Evolutionary conservation across 2,797 vertebrate species (phyloP), one percentile per base, ranked within the genome.

Genomic region (Pseudochromis fuscus): DNA sequence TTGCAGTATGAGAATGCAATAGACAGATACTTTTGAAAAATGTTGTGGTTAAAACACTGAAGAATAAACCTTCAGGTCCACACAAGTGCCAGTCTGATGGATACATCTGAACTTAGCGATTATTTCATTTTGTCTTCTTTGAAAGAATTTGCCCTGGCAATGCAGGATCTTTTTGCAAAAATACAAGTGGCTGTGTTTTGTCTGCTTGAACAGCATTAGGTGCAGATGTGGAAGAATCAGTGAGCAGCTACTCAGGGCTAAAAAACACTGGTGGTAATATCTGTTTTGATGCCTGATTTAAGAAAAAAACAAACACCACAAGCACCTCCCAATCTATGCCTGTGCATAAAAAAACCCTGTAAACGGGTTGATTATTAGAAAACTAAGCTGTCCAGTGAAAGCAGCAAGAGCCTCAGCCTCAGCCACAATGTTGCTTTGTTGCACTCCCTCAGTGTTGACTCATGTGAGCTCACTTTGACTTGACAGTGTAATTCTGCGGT

Each of bases 21-120:
- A 18, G 57, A 55, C 7, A 33, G 30, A 9, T 52, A 48, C 18
- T 58, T 72, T 60, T 81, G 63, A 77, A 68, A 88, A 86, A 84
- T 66, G 45, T 64, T 63, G 1, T 2, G 0, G 37, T 25, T 60
- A 44, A 59, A 66, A 82, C 61, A 73, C 75, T 72, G 44, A 53
- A 63, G 66, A 33, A 72, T 44, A 51, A 6, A 37, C 9, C 27
- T 48, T 66, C 15, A 53, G 35, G 53, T 69, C 50, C 45, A 52
- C 13, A 21, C n/a, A 16, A 40, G 31, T 9, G 57, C 21, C 6
- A 10, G n/a, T 56, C 25, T 70, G 56, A 72, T 55, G 72, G 71
- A 77, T 72, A 52, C 30, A 55, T 19, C 38, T 33, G 21, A 77
- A 64, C 59, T 53, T 46, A n/a, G 37, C 30, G 40, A 16, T 56